Evolutionary conservation across 1,140 invertebrate species (phyloP), one percentile per base, ranked within the genome.

Genomic region (Drosophila lini): DNA sequence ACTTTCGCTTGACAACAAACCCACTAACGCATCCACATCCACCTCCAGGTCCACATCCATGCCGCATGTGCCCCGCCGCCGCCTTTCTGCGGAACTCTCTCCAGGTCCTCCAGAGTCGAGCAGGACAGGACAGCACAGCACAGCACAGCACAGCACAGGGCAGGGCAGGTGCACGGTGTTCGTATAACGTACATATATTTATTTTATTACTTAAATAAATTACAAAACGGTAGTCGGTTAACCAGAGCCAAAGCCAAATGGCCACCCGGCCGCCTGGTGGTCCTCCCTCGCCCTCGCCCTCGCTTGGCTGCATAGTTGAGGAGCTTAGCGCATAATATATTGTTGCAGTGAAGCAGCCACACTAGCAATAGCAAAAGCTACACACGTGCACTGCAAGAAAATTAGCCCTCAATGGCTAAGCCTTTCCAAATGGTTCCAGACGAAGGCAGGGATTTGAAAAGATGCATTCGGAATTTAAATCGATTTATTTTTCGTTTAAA

Each of bases 171-270:
- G 74, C 73, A 40, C 60, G 52, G 52, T 67, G 52, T 69, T 44
- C 61, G 61, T 65, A 45, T 45, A 62, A 61, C 80, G 70, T 79
- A 71, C 73, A 74, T 70, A 88, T 88, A 89, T 86, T 86, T 88
- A 88, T 88, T 88, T 88, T 88, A 88, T 88, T 88, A 88, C 83
- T 88, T 88, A 88, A 88, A 88, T 88, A 88, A 88, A 88, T 88
- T 88, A 88, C 83, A 88, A 88, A 88, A 88, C 81, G 84, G 80
- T 88, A 74, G 83, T 88, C 80, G 83, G 83, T 88, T 88, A 89
- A 88, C 83, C 83, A 78, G 71, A 80, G 84, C 76, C 79, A 82
- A 70, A 82, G 83, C 82, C 78, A 85, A 81, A 86, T 78, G 80
- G 80, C 80, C 80, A 70, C 47, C 67, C 41, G 44, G 45, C 53